A percentile compares a stretch with the other conserved stretches of the same genome.
phyloP scores from a whole-genome alignment of 1,140 invertebrate genomes.

The Nasonia giraulti region DNA sequence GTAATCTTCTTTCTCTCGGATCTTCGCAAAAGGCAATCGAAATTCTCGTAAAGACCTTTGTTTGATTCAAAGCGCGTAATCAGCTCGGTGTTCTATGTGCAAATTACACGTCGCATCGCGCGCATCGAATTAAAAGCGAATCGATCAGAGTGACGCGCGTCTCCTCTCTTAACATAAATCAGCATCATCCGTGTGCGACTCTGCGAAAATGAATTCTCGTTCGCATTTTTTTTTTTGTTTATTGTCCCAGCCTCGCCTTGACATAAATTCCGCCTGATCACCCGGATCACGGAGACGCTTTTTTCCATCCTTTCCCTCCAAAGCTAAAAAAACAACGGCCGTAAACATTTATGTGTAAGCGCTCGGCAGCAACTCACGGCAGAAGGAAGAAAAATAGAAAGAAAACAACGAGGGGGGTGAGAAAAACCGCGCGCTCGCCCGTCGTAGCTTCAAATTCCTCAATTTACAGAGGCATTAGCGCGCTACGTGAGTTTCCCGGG shows the following conservation, averaged over 20 bases:
- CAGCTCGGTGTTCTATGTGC: no score
- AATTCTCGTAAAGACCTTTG: no score
- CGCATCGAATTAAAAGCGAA: neutral
- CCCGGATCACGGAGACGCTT: neutral
- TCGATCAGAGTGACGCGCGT: neutral
- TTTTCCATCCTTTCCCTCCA: conserved; percentile 1
- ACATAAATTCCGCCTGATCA: conserved; percentile 25
- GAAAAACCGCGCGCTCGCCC: neutral
- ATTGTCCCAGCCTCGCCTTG: neutral
- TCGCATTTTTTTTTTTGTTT: conserved; percentile 11
- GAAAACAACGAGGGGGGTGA: neutral
- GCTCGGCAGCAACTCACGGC: neutral
- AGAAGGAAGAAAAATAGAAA: neutral
- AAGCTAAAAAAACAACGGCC: neutral
- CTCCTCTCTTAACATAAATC: neutral
- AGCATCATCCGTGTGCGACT: neutral
- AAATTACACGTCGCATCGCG: no score
- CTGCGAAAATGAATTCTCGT: neutral
- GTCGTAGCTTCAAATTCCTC: conserved; percentile 47
- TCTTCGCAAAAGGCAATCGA: no score
- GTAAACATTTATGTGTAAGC: conserved; percentile 6
- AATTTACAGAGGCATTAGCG: conserved; percentile 44
- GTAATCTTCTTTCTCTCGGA: no score
- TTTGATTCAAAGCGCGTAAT: no score
- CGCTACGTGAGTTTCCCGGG: conserved; percentile 18